phyloP scores from a whole-genome alignment of 2,888 invertebrate genomes.

The Ypsolopha scabrella region DNA sequence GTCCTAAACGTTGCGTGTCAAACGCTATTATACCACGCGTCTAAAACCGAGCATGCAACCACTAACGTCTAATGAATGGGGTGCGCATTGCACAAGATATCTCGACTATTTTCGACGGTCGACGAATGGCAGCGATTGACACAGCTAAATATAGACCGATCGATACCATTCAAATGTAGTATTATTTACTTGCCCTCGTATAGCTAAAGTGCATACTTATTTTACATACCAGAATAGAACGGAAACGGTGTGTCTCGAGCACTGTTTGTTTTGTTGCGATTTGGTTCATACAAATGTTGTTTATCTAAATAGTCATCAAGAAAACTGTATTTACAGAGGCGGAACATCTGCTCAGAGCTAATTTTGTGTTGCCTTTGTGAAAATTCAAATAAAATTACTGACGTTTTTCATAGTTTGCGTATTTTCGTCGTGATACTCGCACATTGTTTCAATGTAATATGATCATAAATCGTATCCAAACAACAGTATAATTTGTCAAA shows the following conservation, averaged over 20 bases:
- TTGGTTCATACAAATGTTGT: slow-evolving; percentile 7
- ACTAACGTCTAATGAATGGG: slow-evolving; percentile 37
- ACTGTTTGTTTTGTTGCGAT: slow-evolving; percentile 20
- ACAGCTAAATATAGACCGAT: slow-evolving; percentile 35
- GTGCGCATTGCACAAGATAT: slow-evolving; percentile 32
- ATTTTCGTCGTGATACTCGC: too few relatives aligned
- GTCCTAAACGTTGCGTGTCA: background rate
- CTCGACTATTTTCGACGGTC: slow-evolving; percentile 31
- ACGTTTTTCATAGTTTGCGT: too few relatives aligned
- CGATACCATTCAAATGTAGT: slow-evolving; percentile 9
- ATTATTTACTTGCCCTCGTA: slow-evolving; percentile 20
- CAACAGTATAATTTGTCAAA: too few relatives aligned
- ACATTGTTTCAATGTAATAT: too few relatives aligned
- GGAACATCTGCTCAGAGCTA: background rate
- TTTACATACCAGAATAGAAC: slow-evolving; percentile 29
- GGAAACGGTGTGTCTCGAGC: slow-evolving; percentile 30
- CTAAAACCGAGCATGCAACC: slow-evolving; percentile 7
- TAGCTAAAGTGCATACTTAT: slow-evolving; percentile 9
- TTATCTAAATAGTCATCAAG: background rate
- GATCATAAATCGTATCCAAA: too few relatives aligned
- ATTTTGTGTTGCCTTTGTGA: background rate
- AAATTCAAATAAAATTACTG: too few relatives aligned
- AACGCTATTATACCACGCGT: background rate
- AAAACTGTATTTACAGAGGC: background rate
- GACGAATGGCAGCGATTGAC: slow-evolving; percentile 44